Base-by-base conservation (phyloP, 23 tunicate species). In the Styela clava region DNA sequence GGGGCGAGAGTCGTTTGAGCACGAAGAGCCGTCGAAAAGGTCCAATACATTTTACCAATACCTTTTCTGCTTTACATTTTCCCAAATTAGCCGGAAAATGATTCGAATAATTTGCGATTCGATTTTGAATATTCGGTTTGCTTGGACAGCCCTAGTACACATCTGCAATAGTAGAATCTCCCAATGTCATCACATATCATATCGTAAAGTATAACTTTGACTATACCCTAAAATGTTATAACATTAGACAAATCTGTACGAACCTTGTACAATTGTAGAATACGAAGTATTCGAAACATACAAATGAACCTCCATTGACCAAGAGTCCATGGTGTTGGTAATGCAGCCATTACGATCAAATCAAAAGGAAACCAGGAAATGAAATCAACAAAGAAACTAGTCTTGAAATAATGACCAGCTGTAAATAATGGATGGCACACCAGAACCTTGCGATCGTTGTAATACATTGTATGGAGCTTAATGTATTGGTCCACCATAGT, bases 351-450 rank as follows among this genome's bases (percentile, higher is more conserved):
- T 2, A 81, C 82, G 34, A 84, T 20, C 76, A 81, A 2, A 64
- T 93, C 98, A 69, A 93, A 78, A 1, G 98, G 98, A 56, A 93
- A 93, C 98, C 98, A 93, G 27, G 89, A 87, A 22, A 93, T 21
- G 2, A 93, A 74, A 73, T 93, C 98, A 2, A 84, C 34, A 9
- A 74, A 27, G 62, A 88, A 93, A 31, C 98, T 85, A 1, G 86
- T 92, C 16, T 74, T 63, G 0, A 92, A 69, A 35, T 92, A 92
- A 32, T 79, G 87, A n/a, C 27, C 52, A 21, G 98, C 94, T 2
- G 98, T 93, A 3, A 62, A 77, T 12, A 63, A 24, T 2, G 98
- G 91, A 44, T 93, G 88, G 7, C 83, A 74, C 12, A 93, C 98
- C 30, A 71, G 28, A 18, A 93, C 83, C 3, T 69, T 69, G 2